Percentiles rank a stretch among this genome's conserved stretches.
phyloP scores from a whole-genome alignment of 1,140 invertebrate species.

The Chymomyza costata region DNA sequence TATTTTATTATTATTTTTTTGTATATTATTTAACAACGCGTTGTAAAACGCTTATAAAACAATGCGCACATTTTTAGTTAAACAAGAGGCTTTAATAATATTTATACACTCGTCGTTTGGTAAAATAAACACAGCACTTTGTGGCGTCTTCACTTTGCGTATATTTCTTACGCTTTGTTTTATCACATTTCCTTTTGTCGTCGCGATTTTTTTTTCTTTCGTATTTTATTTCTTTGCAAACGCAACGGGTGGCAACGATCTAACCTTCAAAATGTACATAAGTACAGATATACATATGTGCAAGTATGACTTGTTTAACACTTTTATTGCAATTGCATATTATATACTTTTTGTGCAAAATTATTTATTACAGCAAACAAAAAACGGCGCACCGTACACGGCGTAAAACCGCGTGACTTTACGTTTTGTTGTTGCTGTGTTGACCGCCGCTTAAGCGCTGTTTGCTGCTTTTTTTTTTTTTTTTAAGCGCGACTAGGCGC shows the following conservation, averaged over 20 bases:
- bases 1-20: constrained; percentile 36
- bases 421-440: constrained; percentile 15
- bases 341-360: constrained; percentile 23
- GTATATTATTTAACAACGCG: constrained; percentile 33
- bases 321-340: constrained; percentile 24
- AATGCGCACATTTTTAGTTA: too few species aligned
- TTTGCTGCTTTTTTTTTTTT: neutral
- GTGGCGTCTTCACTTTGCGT: constrained; percentile 6
- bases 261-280: constrained; percentile 37
- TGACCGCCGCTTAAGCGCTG: constrained; percentile 7
- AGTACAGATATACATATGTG: too few species aligned
- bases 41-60: constrained; percentile 41
- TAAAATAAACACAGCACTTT: constrained; percentile 30
- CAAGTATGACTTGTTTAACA: constrained; percentile 38
- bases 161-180: constrained; percentile 22
- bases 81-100: constrained; percentile 44
- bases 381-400: too few species aligned
- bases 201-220: too few species aligned
- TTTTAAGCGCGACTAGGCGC: constrained; percentile 1
- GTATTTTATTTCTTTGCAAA: constrained; percentile 21
- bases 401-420: constrained; percentile 3
- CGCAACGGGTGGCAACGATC: constrained; percentile 30
- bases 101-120: constrained; percentile 35
- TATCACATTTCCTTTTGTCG: constrained; percentile 29
- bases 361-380: too few species aligned